A percentile compares a stretch with the other conserved stretches of the same genome.
phyloP scores from a whole-genome alignment of 2,797 vertebrate species.

The Muscicapa striata region DNA sequence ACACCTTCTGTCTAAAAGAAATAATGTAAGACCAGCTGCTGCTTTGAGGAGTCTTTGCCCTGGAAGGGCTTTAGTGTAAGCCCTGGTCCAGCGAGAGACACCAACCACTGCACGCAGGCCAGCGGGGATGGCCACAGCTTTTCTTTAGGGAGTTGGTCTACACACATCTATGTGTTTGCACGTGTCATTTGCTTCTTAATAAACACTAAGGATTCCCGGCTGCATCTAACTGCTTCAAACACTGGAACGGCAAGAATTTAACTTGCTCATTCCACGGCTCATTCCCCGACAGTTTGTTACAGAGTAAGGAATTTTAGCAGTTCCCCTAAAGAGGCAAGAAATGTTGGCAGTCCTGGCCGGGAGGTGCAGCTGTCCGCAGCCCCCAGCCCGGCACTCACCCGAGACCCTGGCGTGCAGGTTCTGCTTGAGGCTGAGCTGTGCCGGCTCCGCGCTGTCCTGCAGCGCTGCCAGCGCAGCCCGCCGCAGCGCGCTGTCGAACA shows the following conservation, averaged over 20 bases:
- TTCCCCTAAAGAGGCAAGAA: background rate
- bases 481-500: conserved; percentile 87
- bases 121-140: background rate
- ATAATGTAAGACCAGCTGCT: rapidly evolving
- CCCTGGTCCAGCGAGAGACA: background rate
- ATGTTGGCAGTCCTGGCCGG: rapidly evolving
- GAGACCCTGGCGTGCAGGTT: conserved; percentile 89
- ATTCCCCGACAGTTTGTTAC: rapidly evolving
- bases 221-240: too few relatives aligned
- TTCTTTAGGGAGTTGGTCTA: background rate
- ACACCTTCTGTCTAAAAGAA: background rate
- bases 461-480: conserved; percentile 73
- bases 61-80: rapidly evolving
- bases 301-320: rapidly evolving
- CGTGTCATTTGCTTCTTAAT: rapidly evolving
- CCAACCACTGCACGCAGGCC: rapidly evolving
- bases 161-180: background rate
- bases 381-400: conserved; percentile 73
- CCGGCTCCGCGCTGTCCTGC: conserved; percentile 29
- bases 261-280: rapidly evolving
- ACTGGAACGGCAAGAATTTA: rapidly evolving
- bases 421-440: conserved; percentile 66
- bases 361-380: background rate
- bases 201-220: background rate
- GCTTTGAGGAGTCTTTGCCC: background rate